Conservation (phyloP, 1,140 invertebrate genomes). For the Meloidogyne exigua region DNA sequence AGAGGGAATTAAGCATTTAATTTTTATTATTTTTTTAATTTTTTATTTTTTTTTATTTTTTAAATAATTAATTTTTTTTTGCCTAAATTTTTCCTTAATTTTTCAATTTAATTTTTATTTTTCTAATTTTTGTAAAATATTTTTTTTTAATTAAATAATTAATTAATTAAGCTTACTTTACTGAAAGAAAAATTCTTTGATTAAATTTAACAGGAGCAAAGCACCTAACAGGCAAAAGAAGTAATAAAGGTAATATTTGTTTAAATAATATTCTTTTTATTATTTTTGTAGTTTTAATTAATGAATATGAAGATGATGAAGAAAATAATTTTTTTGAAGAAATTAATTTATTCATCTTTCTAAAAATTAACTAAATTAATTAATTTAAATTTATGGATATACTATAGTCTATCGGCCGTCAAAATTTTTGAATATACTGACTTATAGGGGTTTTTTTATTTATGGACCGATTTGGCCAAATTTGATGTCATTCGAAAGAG, state of each 20-base stretch:
- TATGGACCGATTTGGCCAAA: too few species aligned
- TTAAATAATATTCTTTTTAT: background rate
- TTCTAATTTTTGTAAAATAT: background rate
- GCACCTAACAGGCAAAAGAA: background rate
- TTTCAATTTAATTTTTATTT: background rate
- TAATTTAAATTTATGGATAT: too few species aligned
- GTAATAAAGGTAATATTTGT: background rate
- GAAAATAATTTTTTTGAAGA: background rate
- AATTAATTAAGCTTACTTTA: slow-evolving; percentile 19
- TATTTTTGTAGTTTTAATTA: background rate
- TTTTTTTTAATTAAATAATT: background rate
- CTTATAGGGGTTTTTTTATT: too few species aligned
- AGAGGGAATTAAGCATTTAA: too few species aligned
- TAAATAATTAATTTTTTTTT: too few species aligned
- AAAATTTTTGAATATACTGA: too few species aligned
- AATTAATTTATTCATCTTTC: background rate
- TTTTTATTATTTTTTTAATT: too few species aligned
- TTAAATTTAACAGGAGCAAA: slow-evolving; percentile 38
- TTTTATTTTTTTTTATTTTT: too few species aligned
- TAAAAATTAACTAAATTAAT: background rate
- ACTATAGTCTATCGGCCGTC: too few species aligned
- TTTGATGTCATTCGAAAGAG: too few species aligned
- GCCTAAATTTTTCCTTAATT: too few species aligned
- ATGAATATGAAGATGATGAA: background rate
- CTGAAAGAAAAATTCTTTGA: slow-evolving; percentile 38